phyloP scores from a whole-genome alignment of 1,140 invertebrate species.

The Procambarus clarkii region DNA sequence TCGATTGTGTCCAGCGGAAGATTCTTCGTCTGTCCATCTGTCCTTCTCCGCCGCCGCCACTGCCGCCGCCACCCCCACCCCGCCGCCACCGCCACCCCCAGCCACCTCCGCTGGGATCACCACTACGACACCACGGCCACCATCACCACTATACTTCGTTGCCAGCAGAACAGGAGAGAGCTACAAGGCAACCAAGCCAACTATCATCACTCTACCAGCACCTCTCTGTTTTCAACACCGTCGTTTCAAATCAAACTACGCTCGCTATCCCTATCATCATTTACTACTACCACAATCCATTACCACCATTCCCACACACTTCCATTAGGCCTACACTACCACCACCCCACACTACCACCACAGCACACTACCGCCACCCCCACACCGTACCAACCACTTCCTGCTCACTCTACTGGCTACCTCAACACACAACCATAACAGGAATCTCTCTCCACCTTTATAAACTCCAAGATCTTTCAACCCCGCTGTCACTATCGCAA shows the following conservation, averaged over 20 bases:
- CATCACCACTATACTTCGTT: too few relatives aligned
- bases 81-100: neutral
- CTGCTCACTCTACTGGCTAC: too few relatives aligned
- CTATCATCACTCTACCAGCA: too few relatives aligned
- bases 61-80: neutral
- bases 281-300: too few relatives aligned
- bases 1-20: constrained; percentile 61
- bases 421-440: too few relatives aligned
- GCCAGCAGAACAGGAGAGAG: too few relatives aligned
- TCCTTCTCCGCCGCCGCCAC: constrained; percentile 24
- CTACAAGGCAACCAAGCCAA: too few relatives aligned
- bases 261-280: too few relatives aligned
- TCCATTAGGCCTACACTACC: neutral
- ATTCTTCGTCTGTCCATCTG: constrained; percentile 48
- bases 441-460: too few relatives aligned
- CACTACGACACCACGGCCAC: neutral
- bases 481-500: neutral
- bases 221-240: too few relatives aligned
- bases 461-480: neutral
- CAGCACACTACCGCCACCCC: neutral
- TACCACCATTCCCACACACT: neutral
- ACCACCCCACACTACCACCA: neutral
- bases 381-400: neutral
- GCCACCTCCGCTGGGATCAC: neutral
- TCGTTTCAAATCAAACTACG: too few relatives aligned